A percentile compares a stretch with the other conserved stretches of the same genome.
Evolutionary conservation across 2,888 invertebrate species (phyloP).

Genomic region (Callinectes sapidus): DNA sequence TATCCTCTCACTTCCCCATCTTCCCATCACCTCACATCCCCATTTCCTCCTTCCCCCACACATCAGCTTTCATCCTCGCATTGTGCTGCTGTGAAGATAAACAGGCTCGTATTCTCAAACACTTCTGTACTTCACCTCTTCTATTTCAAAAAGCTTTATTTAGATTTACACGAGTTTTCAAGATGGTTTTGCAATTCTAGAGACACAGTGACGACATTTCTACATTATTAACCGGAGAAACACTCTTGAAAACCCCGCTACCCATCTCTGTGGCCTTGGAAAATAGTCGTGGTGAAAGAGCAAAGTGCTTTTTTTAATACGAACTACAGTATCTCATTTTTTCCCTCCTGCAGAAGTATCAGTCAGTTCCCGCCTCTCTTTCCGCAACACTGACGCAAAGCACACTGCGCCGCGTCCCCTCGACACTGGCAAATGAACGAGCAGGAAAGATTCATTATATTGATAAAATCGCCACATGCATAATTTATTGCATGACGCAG

Average conservation of each 20-base stretch:
- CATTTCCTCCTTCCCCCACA: background rate
- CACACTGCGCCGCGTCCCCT: background rate
- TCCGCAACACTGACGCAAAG: background rate
- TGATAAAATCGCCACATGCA: slow-evolving; percentile 31
- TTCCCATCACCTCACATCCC: background rate
- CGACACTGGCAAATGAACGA: background rate
- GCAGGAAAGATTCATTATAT: slow-evolving; percentile 20
- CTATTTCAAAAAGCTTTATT: too few species aligned
- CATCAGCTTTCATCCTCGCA: background rate
- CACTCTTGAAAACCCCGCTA: too few species aligned
- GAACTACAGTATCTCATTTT: too few species aligned
- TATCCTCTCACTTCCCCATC: background rate
- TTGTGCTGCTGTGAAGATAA: background rate
- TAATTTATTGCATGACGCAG: slow-evolving; percentile 31
- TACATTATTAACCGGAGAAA: too few species aligned
- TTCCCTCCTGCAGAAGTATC: background rate
- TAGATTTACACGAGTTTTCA: too few species aligned
- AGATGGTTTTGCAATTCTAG: too few species aligned
- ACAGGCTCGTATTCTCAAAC: too few species aligned
- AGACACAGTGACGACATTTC: too few species aligned
- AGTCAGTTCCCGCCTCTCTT: background rate
- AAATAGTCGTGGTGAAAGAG: too few species aligned
- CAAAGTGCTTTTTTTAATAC: too few species aligned
- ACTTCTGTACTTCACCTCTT: too few species aligned
- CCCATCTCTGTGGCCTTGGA: too few species aligned